Percentiles rank a stretch among this genome's conserved stretches.
phyloP scores from a whole-genome alignment of 1,140 invertebrate species.

The Holcopasites calliopsidis region DNA sequence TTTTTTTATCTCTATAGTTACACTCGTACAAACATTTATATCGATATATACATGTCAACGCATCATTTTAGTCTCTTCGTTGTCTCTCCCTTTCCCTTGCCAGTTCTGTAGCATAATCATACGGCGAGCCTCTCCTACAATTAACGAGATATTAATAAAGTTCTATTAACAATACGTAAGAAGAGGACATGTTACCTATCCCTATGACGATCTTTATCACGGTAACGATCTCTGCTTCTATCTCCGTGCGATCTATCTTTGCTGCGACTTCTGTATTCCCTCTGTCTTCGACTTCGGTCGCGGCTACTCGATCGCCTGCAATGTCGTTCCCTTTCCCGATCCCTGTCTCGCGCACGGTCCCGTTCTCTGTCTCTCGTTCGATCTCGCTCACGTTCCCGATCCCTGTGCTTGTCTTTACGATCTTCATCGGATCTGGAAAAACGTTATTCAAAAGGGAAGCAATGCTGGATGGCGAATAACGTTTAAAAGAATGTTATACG shows the following conservation, averaged over 20 bases:
- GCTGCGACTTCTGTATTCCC: conserved; percentile 74
- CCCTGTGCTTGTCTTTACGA: conserved; percentile 70
- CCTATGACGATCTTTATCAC: conserved; percentile 72
- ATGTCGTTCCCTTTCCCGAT: conserved; percentile 72
- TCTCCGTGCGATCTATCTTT: conserved; percentile 73
- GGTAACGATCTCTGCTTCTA: conserved; percentile 70
- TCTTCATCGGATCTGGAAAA: conserved; percentile 75
- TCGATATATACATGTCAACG: conserved; percentile 52
- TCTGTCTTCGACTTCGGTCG: conserved; percentile 67
- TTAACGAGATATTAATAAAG: neutral
- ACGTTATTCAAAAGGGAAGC: conserved; percentile 61
- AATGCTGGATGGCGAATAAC: conserved; percentile 31
- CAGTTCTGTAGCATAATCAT: conserved; percentile 77
- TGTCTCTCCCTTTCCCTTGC: conserved; percentile 76
- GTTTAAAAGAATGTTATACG: conserved; percentile 8
- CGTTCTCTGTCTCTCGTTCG: conserved; percentile 68
- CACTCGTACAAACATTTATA: conserved; percentile 66
- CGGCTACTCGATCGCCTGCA: conserved; percentile 66
- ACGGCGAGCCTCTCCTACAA: conserved; percentile 73
- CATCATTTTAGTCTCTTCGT: conserved; percentile 69
- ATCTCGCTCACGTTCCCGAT: conserved; percentile 70
- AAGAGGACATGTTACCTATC: conserved; percentile 65
- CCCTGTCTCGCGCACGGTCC: conserved; percentile 66
- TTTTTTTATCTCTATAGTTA: conserved; percentile 56
- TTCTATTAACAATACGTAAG: neutral